Evolutionary conservation across 2,888 invertebrate genomes (phyloP), one percentile per base, ranked within the genome.

Genomic region (Erebia palarica): DNA sequence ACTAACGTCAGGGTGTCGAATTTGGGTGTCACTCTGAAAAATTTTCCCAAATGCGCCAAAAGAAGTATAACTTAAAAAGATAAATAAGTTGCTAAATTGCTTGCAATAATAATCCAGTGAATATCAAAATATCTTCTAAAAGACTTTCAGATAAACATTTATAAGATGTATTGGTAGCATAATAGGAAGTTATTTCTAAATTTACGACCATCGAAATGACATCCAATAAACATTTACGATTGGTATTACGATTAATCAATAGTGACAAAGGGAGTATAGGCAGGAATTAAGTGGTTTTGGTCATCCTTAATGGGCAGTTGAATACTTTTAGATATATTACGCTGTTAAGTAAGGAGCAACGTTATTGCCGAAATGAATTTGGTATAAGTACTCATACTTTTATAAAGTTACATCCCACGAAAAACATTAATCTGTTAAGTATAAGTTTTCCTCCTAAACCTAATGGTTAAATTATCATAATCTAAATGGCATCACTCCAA

Each of bases 211-310:
- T 2, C 21, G 27, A 65, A 65, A 65, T 65, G 65, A 65, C 42
- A 55, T 13, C 53, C 55, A 42, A 53, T 65, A 55, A 63, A 65
- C 16, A 55, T 66, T 66, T 57, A 44, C 55, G 44, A 57, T 63
- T 21, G 16, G 14, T 66, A 18, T 21, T 44, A 44, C 44, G 57
- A 66, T 66, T 66, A 66, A 66, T 66, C 66, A 66, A 58, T 18
- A 13, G 57, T 58, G 42, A 66, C n/a, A 66, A 66, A 57, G 21
- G 57, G 8, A 7, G 55, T 21, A 47, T 13, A 21, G 66, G 11
- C 57, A 57, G 57, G 16, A 66, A 55, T 21, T 55, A 42, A 66
- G 66, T 66, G 66, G 57, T 58, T 47, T 57, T 47, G 47, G 66
- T 55, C 57, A 55, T 55, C 57, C 66, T 47, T 18, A 66, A 66